These are phyloP conservation scores for Chelonia mydas DNA, from an alignment of 2,797 vertebrate genomes.

Conservation along the genomic window DNA sequence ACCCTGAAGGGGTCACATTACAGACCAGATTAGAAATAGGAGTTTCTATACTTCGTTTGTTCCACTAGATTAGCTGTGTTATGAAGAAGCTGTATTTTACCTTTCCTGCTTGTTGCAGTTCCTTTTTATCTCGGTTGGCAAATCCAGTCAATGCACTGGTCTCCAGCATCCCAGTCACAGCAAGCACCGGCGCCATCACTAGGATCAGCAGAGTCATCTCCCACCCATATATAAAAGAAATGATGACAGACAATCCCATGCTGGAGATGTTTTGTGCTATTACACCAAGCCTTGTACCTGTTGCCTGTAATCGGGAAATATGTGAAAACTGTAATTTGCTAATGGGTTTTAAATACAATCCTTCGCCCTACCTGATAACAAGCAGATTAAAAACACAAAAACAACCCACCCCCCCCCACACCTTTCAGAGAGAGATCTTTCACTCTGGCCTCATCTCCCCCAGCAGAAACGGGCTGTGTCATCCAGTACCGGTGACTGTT, in stretches of 20 bases:
- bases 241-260: constrained; percentile 61
- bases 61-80: not conserved
- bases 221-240: constrained; percentile 55
- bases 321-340: not conserved
- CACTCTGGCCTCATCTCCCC: constrained; percentile 1
- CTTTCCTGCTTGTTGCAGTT: constrained; percentile 63
- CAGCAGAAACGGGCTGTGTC: constrained; percentile 49
- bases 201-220: constrained; percentile 72
- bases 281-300: constrained; percentile 54
- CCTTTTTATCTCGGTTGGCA: constrained; percentile 65
- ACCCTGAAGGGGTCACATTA: not conserved
- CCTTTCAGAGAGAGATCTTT: constrained; percentile 41
- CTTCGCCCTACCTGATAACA: not conserved
- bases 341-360: not conserved
- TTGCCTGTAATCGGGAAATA: constrained; percentile 47
- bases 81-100: constrained; percentile 24
- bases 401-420: not conserved
- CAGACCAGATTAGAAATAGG: not conserved
- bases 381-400: constrained; percentile 24
- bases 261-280: constrained; percentile 50
- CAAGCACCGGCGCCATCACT: constrained; percentile 41
- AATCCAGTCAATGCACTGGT: constrained; percentile 38
- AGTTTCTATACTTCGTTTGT: not conserved
- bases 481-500: not conserved
- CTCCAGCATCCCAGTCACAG: constrained; percentile 53